Percentiles rank a stretch among this genome's conserved stretches.
Evolutionary conservation across 2,888 invertebrate species (phyloP).

Genomic region (Eilema sororculum): DNA sequence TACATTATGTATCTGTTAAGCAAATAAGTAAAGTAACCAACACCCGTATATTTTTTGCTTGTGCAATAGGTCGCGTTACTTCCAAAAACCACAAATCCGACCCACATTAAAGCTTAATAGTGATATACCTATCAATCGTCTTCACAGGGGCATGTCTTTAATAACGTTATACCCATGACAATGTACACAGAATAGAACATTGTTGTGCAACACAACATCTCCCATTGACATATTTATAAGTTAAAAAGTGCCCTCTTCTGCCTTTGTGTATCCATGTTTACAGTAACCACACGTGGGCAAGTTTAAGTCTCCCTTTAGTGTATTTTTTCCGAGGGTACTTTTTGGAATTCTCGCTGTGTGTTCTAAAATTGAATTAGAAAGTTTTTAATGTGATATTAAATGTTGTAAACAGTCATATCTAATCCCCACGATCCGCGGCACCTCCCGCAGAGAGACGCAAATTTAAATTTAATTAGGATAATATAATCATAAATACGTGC

Average conservation of each 20-base stretch:
- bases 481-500: conserved; percentile 62
- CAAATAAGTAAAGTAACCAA: background rate
- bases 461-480: conserved; percentile 73
- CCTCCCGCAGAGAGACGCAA: conserved; percentile 72
- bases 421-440: conserved; percentile 69
- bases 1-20: background rate
- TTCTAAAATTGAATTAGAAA: conserved; percentile 62
- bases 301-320: conserved; percentile 34
- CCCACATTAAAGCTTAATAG: conserved; percentile 55
- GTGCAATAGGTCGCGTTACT: conserved; percentile 30
- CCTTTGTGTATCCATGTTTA: conserved; percentile 64
- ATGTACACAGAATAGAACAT: conserved; percentile 66
- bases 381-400: conserved; percentile 60
- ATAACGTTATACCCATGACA: conserved; percentile 81
- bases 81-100: conserved; percentile 45
- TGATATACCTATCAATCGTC: conserved; percentile 75
- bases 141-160: conserved; percentile 71
- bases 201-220: conserved; percentile 76
- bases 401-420: conserved; percentile 60
- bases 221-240: conserved; percentile 76
- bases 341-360: conserved; percentile 48
- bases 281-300: conserved; percentile 59
- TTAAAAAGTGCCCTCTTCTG: conserved; percentile 70
- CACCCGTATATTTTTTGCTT: conserved; percentile 22
- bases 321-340: conserved; percentile 37